A percentile compares a stretch with the other conserved stretches of the same genome.
Evolutionary conservation across 2,888 invertebrate genomes (phyloP).

Genomic region (Hartigia nigra): DNA sequence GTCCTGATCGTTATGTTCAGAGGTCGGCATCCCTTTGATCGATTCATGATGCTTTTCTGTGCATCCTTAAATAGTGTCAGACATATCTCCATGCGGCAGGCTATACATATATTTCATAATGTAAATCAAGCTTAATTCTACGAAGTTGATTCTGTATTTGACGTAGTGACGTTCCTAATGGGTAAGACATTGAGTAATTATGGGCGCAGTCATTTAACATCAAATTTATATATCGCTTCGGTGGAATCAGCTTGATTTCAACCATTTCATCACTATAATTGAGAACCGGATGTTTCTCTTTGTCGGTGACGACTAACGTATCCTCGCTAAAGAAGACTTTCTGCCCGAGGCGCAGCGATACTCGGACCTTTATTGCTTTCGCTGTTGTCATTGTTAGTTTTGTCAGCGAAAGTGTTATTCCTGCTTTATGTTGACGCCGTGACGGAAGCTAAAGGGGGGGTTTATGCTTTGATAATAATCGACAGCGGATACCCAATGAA

Average conservation of each 20-base stretch:
- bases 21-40: background rate
- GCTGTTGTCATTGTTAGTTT: conserved; percentile 26
- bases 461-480: conserved; percentile 26
- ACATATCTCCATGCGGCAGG: conserved; percentile 6
- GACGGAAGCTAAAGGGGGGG: conserved; percentile 38
- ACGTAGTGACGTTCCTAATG: no score
- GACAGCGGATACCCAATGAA: no score
- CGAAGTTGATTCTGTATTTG: no score
- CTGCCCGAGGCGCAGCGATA: conserved; percentile 12
- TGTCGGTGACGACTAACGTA: no score
- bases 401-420: conserved; percentile 37
- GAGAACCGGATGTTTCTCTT: no score
- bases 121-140: no score
- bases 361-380: conserved; percentile 33
- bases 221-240: no score
- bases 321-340: no score
- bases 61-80: conserved; percentile 6
- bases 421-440: conserved; percentile 30
- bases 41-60: background rate
- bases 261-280: no score
- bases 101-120: background rate
- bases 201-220: no score
- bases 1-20: background rate
- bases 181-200: no score
- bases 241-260: no score